phyloP scores from a whole-genome alignment of 2,113 vertebrate species.

The Odocoileus hemionus region DNA sequence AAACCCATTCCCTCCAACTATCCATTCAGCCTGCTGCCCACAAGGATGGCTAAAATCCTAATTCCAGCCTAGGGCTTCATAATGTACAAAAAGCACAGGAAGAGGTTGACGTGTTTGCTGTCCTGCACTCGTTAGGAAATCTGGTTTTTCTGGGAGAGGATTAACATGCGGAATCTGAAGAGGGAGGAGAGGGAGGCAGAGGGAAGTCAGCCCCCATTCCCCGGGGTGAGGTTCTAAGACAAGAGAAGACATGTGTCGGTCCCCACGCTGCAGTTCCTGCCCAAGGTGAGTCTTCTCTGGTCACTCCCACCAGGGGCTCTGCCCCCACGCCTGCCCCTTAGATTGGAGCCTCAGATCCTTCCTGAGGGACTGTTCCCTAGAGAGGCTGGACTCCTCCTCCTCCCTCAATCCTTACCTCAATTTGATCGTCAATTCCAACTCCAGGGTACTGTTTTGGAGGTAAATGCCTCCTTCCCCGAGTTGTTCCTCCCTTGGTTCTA shows the following conservation, averaged over 20 bases:
- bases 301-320: too few species aligned
- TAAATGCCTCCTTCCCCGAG: neutral
- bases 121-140: too few species aligned
- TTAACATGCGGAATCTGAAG: neutral
- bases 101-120: neutral
- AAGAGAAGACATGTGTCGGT: neutral
- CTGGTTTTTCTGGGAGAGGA: neutral
- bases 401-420: neutral
- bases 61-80: too few species aligned
- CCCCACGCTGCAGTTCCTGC: neutral
- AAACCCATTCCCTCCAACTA: neutral
- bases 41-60: fast-evolving
- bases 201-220: neutral
- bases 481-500: neutral
- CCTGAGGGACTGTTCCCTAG: neutral
- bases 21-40: neutral
- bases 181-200: too few species aligned
- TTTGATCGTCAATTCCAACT: neutral
- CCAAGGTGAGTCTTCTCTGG: neutral
- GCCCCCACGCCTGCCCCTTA: neutral
- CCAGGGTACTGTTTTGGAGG: neutral
- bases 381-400: neutral
- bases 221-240: neutral
- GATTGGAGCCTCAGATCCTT: neutral
- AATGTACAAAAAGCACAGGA: too few species aligned